phyloP scores from a whole-genome alignment of 1,140 invertebrate species.

The Bilobella aurantiaca region DNA sequence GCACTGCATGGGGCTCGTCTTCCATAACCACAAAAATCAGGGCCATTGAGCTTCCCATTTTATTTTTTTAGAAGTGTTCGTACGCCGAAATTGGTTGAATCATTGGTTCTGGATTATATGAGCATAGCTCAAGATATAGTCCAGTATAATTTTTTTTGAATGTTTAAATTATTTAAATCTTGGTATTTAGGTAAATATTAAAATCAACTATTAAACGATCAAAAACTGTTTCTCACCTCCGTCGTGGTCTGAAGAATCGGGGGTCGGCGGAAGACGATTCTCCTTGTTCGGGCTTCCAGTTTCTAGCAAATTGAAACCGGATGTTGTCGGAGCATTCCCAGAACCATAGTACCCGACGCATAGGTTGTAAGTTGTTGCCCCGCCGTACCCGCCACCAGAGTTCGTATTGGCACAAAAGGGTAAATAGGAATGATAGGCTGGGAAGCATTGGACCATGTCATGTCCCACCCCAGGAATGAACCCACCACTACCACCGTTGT shows the following conservation, averaged over 20 bases:
- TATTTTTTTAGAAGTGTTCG: too few relatives aligned
- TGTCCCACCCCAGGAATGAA: background rate
- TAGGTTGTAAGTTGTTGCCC: background rate
- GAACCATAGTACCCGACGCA: background rate
- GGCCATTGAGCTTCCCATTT: too few relatives aligned
- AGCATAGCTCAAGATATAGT: too few relatives aligned
- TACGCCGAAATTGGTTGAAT: too few relatives aligned
- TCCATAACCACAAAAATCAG: too few relatives aligned
- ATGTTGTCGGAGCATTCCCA: background rate
- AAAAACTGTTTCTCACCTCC: constrained; percentile 20
- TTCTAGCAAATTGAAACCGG: constrained; percentile 10
- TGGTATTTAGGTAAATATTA: too few relatives aligned
- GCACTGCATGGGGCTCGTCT: too few relatives aligned
- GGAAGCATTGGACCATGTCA: constrained; percentile 23
- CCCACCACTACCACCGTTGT: constrained; percentile 1
- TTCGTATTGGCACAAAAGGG: constrained; percentile 5
- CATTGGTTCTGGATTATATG: too few relatives aligned
- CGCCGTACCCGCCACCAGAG: background rate
- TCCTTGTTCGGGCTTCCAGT: constrained; percentile 33
- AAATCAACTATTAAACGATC: background rate
- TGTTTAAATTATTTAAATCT: too few relatives aligned
- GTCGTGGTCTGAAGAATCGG: constrained; percentile 24
- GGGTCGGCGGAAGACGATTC: constrained; percentile 30
- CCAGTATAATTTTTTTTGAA: too few relatives aligned
- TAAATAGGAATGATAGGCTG: constrained; percentile 24